phyloP scores from a whole-genome alignment of 1,140 invertebrate genomes.

The Paraescarpia echinospica region DNA sequence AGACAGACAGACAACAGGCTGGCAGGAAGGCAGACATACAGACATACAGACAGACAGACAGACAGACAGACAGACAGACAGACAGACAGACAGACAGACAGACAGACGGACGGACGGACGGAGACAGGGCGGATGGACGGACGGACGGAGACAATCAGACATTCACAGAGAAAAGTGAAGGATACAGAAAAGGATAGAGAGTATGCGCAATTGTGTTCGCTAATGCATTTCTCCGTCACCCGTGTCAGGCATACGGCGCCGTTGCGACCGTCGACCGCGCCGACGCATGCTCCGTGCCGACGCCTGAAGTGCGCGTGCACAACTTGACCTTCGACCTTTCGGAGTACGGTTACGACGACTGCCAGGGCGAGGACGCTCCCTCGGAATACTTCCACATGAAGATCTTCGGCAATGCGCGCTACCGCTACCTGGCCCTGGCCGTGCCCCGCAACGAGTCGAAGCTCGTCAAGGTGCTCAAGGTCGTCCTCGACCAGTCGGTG shows the following conservation, averaged over 20 bases:
- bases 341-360: conserved; percentile 37
- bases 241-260: conserved; percentile 48
- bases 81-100: too few species aligned
- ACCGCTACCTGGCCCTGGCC: conserved; percentile 47
- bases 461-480: conserved; percentile 45
- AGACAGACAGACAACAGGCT: neutral
- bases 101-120: too few species aligned
- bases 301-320: conserved; percentile 48
- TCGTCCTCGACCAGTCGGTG: conserved; percentile 53
- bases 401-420: conserved; percentile 49
- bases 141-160: neutral
- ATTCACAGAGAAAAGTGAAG: neutral
- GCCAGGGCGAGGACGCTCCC: conserved; percentile 34
- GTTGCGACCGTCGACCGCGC: conserved; percentile 48
- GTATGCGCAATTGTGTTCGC: conserved; percentile 35
- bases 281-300: conserved; percentile 43
- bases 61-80: too few species aligned
- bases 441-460: conserved; percentile 49
- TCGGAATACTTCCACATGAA: conserved; percentile 49
- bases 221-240: conserved; percentile 45
- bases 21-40: neutral
- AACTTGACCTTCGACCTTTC: conserved; percentile 47
- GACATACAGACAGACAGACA: too few species aligned
- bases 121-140: neutral
- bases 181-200: too few species aligned